Percentiles rank a stretch among this genome's conserved stretches.
phyloP scores from a whole-genome alignment of 2,888 invertebrate species.

The Imbricaverruca yamaguchii region DNA sequence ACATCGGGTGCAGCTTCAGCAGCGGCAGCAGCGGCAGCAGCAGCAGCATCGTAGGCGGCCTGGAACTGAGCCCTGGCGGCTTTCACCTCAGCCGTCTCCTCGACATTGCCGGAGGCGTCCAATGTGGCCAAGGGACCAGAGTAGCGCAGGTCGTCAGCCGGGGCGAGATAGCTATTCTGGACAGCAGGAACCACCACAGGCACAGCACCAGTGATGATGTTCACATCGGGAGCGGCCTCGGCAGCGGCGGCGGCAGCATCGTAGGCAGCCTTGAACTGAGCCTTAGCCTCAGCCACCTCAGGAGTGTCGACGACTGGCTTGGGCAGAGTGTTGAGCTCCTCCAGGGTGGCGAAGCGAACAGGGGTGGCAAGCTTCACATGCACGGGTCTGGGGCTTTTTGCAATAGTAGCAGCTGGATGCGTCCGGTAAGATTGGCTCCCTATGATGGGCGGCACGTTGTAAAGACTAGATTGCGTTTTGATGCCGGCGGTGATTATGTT shows the following conservation, averaged over 20 bases:
- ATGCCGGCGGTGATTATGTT: conserved; percentile 1
- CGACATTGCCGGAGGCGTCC: conserved; percentile 32
- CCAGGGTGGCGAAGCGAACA: neutral
- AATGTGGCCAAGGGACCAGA: conserved; percentile 15
- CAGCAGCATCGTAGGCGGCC: neutral
- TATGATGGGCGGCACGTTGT: no score
- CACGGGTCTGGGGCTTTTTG: no score
- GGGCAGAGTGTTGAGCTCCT: neutral
- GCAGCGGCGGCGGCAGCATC: neutral
- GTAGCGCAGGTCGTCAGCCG: neutral
- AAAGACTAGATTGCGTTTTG: no score
- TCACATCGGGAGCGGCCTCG: conserved; percentile 24
- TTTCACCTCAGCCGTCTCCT: conserved; percentile 24
- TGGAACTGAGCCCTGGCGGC: neutral
- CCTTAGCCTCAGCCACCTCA: neutral
- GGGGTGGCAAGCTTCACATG: neutral
- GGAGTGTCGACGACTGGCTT: neutral
- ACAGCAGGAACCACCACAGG: neutral
- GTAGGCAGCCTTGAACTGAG: neutral
- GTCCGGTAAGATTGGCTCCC: no score
- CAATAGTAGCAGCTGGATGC: no score
- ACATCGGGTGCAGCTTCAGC: conserved; percentile 23
- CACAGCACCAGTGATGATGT: conserved; percentile 1
- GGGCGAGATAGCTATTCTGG: neutral
- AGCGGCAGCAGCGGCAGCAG: neutral